phyloP scores from a whole-genome alignment of 2,888 invertebrate genomes.

The Tuta absoluta region DNA sequence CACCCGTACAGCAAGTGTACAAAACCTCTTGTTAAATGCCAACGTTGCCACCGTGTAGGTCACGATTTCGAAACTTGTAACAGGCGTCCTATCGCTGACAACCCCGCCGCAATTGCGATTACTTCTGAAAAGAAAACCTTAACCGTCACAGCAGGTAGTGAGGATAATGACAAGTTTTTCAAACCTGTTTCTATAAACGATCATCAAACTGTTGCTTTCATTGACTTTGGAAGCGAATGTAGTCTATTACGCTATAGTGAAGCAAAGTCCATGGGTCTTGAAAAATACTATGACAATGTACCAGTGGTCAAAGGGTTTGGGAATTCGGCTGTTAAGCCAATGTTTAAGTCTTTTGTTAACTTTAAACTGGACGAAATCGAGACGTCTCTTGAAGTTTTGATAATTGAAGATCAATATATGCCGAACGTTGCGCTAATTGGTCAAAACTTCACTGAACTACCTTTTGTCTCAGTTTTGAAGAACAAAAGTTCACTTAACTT shows the following conservation, averaged over 20 bases:
- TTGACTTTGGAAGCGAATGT: constrained; percentile 34
- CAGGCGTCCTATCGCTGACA: constrained; percentile 2
- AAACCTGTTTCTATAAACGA: constrained; percentile 27
- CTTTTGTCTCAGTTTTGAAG: too few species aligned
- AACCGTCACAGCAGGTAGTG: constrained; percentile 7
- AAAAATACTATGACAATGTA: too few species aligned
- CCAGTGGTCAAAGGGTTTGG: constrained; percentile 34
- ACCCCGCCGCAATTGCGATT: neutral
- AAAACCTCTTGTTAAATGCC: constrained; percentile 6
- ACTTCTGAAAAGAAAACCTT: constrained; percentile 24
- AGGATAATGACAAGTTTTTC: constrained; percentile 30
- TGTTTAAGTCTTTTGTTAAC: constrained; percentile 27
- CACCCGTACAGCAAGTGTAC: too few species aligned
- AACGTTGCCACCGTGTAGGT: constrained; percentile 28
- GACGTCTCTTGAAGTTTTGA: constrained; percentile 18
- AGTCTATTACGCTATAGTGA: constrained; percentile 29
- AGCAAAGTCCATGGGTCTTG: constrained; percentile 24
- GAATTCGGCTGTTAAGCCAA: constrained; percentile 30
- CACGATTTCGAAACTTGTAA: constrained; percentile 24
- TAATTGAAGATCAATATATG: constrained; percentile 28
- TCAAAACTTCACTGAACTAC: too few species aligned
- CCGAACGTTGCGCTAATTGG: constrained; percentile 26
- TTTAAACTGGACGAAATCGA: too few species aligned
- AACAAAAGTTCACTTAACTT: constrained; percentile 30
- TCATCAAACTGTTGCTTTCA: too few species aligned